Conservation (phyloP, 2,113 vertebrate species). For the Coreoperca whiteheadi region DNA sequence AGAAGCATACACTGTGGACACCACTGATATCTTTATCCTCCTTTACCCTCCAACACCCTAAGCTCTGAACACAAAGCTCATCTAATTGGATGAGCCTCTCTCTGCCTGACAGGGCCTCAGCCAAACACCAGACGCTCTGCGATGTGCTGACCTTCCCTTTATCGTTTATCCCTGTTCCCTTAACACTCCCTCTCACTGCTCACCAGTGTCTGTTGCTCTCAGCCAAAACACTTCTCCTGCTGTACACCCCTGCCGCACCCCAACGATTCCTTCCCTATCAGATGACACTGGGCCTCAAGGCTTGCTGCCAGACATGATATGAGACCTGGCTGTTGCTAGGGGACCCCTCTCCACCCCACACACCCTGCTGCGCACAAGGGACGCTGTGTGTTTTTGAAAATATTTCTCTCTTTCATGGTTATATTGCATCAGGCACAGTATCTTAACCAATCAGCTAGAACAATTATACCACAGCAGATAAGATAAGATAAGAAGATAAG, state of each 20-base stretch:
- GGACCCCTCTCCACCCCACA: constrained; percentile 43
- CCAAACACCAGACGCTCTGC: constrained; percentile 45
- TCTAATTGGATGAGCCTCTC: constrained; percentile 75
- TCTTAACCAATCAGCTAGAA: constrained; percentile 10
- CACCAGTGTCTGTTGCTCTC: constrained; percentile 34
- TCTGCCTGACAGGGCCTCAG: constrained; percentile 43
- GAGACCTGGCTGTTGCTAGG: constrained; percentile 73
- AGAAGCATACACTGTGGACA: constrained; percentile 3
- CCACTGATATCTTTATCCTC: constrained; percentile 61
- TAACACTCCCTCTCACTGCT: constrained; percentile 35
- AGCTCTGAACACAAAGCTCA: constrained; percentile 63
- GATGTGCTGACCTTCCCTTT: constrained; percentile 68
- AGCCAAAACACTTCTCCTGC: constrained; percentile 69
- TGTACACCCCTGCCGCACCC: constrained; percentile 30
- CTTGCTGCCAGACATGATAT: constrained; percentile 75
- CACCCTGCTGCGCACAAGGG: constrained; percentile 45
- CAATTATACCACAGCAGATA: constrained; percentile 1
- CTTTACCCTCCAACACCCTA: constrained; percentile 52
- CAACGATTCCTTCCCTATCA: constrained; percentile 68
- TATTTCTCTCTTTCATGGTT: constrained; percentile 43
- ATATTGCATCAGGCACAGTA: constrained; percentile 23
- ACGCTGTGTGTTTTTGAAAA: constrained; percentile 42
- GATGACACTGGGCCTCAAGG: constrained; percentile 75
- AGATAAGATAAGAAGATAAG: no score
- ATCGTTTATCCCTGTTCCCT: constrained; percentile 60